Conservation (phyloP, 2,888 invertebrate genomes). For the Ganaspis brasiliensis region DNA sequence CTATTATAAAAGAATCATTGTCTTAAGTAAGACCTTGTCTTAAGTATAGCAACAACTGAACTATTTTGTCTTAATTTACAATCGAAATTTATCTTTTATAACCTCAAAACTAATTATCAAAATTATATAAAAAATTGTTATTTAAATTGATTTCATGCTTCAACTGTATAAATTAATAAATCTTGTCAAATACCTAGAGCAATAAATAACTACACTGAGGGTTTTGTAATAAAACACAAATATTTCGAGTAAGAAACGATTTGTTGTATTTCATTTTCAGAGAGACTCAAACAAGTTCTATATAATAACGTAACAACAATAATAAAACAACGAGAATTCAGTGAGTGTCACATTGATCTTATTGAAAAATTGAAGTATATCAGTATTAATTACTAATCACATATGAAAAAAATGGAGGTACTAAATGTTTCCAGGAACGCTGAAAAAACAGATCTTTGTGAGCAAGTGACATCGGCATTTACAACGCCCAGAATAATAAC, state of each 20-base stretch:
- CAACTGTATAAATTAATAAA: too few species aligned
- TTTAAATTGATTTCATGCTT: too few species aligned
- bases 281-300: slow-evolving; percentile 62
- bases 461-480: slow-evolving; percentile 64
- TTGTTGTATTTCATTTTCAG: slow-evolving; percentile 67
- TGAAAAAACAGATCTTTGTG: slow-evolving; percentile 46
- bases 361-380: slow-evolving; percentile 26
- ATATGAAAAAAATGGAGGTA: slow-evolving; percentile 21
- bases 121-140: too few species aligned
- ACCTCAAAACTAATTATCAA: too few species aligned
- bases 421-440: slow-evolving; percentile 18
- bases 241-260: slow-evolving; percentile 64
- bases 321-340: slow-evolving; percentile 56
- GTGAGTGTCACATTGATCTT: slow-evolving; percentile 34
- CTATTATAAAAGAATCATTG: too few species aligned
- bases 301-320: slow-evolving; percentile 60
- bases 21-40: too few species aligned
- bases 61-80: too few species aligned
- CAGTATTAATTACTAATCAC: slow-evolving; percentile 41
- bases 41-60: too few species aligned
- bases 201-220: not conserved
- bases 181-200: too few species aligned
- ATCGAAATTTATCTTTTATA: too few species aligned
- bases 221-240: not conserved
- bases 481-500: slow-evolving; percentile 62